Conservation (phyloP, 2,888 invertebrate genomes). For the Diadromus collaris region DNA sequence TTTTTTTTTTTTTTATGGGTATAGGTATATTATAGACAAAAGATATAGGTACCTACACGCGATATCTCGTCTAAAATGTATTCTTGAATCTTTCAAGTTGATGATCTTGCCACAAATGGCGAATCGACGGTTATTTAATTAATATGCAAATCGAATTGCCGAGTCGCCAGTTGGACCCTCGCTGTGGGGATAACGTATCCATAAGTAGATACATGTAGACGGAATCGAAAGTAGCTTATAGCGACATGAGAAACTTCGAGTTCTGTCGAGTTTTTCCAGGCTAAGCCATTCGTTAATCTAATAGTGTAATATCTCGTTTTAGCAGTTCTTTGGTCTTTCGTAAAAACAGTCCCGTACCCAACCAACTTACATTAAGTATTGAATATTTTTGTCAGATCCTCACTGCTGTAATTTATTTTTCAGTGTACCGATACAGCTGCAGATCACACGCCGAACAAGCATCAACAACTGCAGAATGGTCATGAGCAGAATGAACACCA, state of each 20-base stretch:
- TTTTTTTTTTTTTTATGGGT: no score
- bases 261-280: conserved; percentile 20
- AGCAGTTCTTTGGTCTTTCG: background rate
- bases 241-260: conserved; percentile 21
- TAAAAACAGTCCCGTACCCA: background rate
- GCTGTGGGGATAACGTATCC: conserved; percentile 11
- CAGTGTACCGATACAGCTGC: conserved; percentile 57
- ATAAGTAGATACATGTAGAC: conserved; percentile 23
- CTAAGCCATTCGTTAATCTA: background rate
- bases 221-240: conserved; percentile 44
- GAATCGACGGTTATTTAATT: conserved; percentile 59
- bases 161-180: conserved; percentile 40
- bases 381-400: background rate
- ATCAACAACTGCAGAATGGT: conserved; percentile 40
- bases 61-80: background rate
- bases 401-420: conserved; percentile 19
- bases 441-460: conserved; percentile 54
- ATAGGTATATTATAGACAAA: no score
- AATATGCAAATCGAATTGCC: conserved; percentile 65
- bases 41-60: no score
- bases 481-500: conserved; percentile 23
- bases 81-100: background rate
- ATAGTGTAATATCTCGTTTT: conserved; percentile 3
- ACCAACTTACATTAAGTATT: conserved; percentile 29
- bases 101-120: conserved; percentile 50